Base-by-base conservation (phyloP, 2,797 vertebrate genomes). In the Hypotaenidia okinawae region DNA sequence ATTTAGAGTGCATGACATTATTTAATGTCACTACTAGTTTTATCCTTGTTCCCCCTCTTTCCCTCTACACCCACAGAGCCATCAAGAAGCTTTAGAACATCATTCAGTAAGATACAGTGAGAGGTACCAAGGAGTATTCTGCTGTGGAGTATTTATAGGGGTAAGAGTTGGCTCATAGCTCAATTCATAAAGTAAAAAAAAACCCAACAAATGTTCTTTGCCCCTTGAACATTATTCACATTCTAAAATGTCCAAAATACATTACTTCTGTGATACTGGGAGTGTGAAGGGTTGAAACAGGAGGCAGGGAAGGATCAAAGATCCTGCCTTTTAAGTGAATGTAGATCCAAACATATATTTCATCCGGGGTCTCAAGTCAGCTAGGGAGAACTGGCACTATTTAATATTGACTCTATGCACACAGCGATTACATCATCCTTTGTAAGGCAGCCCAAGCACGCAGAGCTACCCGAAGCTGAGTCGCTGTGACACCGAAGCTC, bases 291-390 rank as follows among this genome's bases (percentile, higher is more conserved):
- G 30, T 8, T 17, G 30, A 47, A 69, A 61, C 0, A 30, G 8
- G 4, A 4, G 24, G 33, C 10, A 23, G 13, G 4, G 3, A 57
- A 54, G 1, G 11, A 28, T 4, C 1, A 1, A 28, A 21, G 10
- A 11, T 51, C 43, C 35, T 61, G 32, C 22, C 72, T 83, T 58
- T 57, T 23, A 45, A 1, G 2, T 9, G 37, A 68, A 52, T 13
- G 18, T 24, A 73, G 69, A 84, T 57, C 16, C 15, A 63, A 49
- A 25, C 0, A 4, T 0, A 1, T 7, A 30, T 30, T 81, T 86
- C 30, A 74, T 39, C 32, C 22, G 24, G 22, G 4, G 35, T 37
- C 28, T 6, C 16, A 45, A 18, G 28, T 45, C 22, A 32, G 19
- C 37, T 19, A 9, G 19, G 21, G 3, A n/a, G 8, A 33, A 4